Evolutionary conservation across 2,797 vertebrate genomes (phyloP).

Genomic region (Cheirogaleus major): DNA sequence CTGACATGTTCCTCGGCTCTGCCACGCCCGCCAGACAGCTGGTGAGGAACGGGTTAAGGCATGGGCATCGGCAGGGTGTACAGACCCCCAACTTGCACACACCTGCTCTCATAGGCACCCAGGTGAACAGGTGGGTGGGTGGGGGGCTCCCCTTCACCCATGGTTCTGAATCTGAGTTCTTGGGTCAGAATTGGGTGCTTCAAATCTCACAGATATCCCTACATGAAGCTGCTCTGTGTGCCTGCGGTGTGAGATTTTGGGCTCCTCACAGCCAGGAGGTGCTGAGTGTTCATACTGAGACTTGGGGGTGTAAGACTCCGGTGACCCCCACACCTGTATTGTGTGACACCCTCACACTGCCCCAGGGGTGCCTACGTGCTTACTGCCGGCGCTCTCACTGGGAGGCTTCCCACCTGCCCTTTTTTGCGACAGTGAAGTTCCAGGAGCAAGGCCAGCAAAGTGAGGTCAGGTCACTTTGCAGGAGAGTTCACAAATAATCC

Average conservation of each 20-base stretch:
- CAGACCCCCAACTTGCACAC: neutral
- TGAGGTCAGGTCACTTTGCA: neutral
- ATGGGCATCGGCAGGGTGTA: accelerated
- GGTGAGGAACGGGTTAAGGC: neutral
- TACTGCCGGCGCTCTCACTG: neutral
- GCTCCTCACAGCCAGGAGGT: neutral
- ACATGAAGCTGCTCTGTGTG: neutral
- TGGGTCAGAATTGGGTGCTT: neutral
- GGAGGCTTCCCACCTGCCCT: accelerated
- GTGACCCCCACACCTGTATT: neutral
- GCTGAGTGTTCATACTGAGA: neutral
- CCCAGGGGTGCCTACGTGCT: accelerated
- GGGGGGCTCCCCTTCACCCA: neutral
- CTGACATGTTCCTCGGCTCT: accelerated
- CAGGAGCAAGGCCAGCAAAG: neutral
- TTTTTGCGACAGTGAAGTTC: neutral
- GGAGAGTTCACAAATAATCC: neutral
- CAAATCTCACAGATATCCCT: neutral
- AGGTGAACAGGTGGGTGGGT: neutral
- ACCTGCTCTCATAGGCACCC: neutral
- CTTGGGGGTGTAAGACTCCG: accelerated
- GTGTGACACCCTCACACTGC: accelerated
- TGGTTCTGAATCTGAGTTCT: neutral
- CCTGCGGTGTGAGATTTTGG: neutral
- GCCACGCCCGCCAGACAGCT: neutral